These are phyloP conservation scores for Lycaon pictus DNA, from an alignment of 2,113 vertebrate species.

Conservation along the genomic window DNA sequence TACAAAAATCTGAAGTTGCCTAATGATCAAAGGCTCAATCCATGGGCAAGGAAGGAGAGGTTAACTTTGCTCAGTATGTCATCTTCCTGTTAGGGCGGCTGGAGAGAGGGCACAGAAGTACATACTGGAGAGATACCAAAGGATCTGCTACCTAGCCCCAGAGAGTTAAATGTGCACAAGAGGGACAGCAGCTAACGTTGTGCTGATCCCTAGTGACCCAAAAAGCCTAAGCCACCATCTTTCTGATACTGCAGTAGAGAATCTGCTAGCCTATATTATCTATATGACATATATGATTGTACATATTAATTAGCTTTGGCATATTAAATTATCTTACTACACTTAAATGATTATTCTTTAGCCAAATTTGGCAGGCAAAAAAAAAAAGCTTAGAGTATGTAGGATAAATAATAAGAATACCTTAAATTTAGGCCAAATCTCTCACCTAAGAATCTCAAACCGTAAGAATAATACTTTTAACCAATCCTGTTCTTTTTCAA, in stretches of 20 bases:
- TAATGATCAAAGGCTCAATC: neutral
- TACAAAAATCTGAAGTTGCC: neutral
- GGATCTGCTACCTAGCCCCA: neutral
- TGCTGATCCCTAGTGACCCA: neutral
- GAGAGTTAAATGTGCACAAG: neutral
- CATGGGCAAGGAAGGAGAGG: neutral
- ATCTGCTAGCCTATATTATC: neutral
- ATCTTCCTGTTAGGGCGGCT: neutral
- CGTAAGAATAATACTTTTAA: neutral
- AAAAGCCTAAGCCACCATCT: neutral
- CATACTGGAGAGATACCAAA: neutral
- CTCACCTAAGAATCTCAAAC: neutral
- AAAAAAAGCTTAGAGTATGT: neutral
- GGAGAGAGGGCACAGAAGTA: neutral
- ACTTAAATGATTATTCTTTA: neutral
- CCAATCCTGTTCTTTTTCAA: neutral
- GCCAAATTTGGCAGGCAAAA: neutral
- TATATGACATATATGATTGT: neutral
- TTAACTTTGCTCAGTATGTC: neutral
- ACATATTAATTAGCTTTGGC: neutral
- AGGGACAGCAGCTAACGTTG: neutral
- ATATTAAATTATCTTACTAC: neutral
- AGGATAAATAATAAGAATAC: neutral
- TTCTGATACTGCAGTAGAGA: neutral
- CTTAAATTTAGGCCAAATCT: neutral